phyloP scores from a whole-genome alignment of 53 echinoderm and acorn worm species.

The Zoroaster sp. region DNA sequence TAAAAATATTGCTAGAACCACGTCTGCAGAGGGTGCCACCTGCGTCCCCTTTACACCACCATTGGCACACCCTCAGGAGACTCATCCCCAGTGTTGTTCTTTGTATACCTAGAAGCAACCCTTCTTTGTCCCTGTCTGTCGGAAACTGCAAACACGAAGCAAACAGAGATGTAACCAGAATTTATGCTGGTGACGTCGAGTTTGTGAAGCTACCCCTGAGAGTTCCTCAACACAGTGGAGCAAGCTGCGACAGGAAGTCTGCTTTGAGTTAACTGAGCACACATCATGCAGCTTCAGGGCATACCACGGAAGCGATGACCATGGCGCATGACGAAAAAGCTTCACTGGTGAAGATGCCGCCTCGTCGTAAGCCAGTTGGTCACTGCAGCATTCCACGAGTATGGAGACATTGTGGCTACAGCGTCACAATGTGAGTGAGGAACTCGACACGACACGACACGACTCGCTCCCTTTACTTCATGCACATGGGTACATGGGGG shows the following conservation, averaged over 20 bases:
- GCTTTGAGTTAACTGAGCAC: no score
- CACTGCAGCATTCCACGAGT: no score
- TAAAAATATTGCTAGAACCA: background rate
- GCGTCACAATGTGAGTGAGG: no score
- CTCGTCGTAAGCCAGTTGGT: no score
- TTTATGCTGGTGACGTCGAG: background rate
- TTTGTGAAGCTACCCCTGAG: background rate
- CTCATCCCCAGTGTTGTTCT: background rate
- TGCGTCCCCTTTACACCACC: background rate
- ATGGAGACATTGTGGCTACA: no score
- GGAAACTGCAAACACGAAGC: background rate
- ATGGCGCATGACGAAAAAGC: no score
- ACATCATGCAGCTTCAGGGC: no score
- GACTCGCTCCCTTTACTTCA: no score
- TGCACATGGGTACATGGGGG: no score
- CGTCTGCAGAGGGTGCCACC: background rate
- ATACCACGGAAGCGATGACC: no score
- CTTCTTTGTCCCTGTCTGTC: background rate
- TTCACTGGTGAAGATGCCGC: no score
- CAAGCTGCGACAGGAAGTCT: background rate
- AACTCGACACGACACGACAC: no score
- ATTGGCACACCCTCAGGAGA: background rate
- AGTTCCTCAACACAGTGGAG: background rate
- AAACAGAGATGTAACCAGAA: background rate
- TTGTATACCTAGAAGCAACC: background rate